Percentiles rank a stretch among this genome's conserved stretches.
Conservation (phyloP, 2,113 vertebrate species). For the Maccullochella peelii region DNA sequence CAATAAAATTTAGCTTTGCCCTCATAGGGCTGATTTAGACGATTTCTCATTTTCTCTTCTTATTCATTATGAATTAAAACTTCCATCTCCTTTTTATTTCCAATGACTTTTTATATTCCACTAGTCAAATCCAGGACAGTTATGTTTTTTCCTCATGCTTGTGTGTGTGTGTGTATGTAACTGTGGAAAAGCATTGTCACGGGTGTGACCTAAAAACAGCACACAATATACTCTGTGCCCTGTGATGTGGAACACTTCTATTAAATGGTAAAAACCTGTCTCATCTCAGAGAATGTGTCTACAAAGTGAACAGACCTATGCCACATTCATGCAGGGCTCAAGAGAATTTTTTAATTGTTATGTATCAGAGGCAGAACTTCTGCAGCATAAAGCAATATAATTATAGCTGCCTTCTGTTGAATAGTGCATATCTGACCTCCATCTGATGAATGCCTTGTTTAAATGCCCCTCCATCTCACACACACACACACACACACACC, state of each 20-base stretch:
- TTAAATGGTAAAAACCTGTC: slow-evolving; percentile 2
- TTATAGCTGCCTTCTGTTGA: slow-evolving; percentile 24
- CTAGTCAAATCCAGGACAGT: slow-evolving; percentile 1
- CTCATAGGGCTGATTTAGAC: slow-evolving; percentile 2
- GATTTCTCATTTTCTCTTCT: not conserved
- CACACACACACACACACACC: not conserved
- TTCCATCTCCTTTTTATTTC: not conserved
- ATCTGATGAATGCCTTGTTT: slow-evolving; percentile 24
- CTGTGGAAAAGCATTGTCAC: slow-evolving; percentile 34
- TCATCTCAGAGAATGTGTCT: not conserved
- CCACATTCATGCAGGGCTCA: not conserved
- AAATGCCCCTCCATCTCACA: slow-evolving; percentile 3
- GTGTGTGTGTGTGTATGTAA: not conserved
- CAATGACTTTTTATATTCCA: slow-evolving; percentile 9
- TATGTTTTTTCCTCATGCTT: not conserved
- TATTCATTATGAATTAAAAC: not conserved
- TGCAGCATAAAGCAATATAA: slow-evolving; percentile 15
- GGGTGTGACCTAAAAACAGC: slow-evolving; percentile 51
- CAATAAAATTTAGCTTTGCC: slow-evolving; percentile 44
- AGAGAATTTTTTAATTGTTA: not conserved
- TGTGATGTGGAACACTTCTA: slow-evolving; percentile 16
- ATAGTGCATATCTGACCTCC: slow-evolving; percentile 29
- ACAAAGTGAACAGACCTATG: not conserved
- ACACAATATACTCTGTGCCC: slow-evolving; percentile 41
- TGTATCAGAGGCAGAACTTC: slow-evolving; percentile 14